Evolutionary conservation across 2,888 invertebrate species (phyloP), one percentile per base, ranked within the genome.

Genomic region (Brachylomia viminalis): DNA sequence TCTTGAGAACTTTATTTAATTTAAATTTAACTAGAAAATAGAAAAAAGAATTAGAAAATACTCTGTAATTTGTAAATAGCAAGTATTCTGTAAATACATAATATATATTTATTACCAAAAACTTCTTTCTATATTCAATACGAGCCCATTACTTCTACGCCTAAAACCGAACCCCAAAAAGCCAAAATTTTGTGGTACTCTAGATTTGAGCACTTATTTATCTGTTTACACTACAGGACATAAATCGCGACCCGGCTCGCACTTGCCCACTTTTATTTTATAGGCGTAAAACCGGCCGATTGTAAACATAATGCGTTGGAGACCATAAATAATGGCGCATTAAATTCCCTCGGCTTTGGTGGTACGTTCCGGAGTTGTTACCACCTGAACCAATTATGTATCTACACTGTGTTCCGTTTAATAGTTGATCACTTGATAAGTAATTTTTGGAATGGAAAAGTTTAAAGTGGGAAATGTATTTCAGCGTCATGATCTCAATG

Each of bases 381-480:
- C 90, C 92, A 92, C 93, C 93, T 92, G 92, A 92, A 92, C 93
- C 93, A 91, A 92, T 92, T 92, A 92, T 90, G 88, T 87, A 87
- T 78, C 66, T 86, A 80, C 72, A 45, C 68, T 69, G 10, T 69
- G 76, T 77, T 68, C 75, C 33, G 42, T 58, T 68, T 80, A 62
- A 45, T 77, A 70, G 82, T 80, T 69, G 64, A 77, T 75, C 65
- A 75, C 61, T 64, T 38, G 38, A 38, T 38, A 7, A 38, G 38
- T 5, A 7, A 38, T 38, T 38, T 38, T 38, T 38, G 38, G 38
- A 7, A 38, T 47, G 17, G 5, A 15, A 59, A 42, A 42, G 5
- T 10, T n/a, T 33, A 4, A 61, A 33, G 2, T 33, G 7, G 17
- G 17, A 17, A 72, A 23, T 0, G 20, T 45, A 8, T 17, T 11